phyloP scores from a whole-genome alignment of 2,888 invertebrate genomes.

The Isotomurus palustris region DNA sequence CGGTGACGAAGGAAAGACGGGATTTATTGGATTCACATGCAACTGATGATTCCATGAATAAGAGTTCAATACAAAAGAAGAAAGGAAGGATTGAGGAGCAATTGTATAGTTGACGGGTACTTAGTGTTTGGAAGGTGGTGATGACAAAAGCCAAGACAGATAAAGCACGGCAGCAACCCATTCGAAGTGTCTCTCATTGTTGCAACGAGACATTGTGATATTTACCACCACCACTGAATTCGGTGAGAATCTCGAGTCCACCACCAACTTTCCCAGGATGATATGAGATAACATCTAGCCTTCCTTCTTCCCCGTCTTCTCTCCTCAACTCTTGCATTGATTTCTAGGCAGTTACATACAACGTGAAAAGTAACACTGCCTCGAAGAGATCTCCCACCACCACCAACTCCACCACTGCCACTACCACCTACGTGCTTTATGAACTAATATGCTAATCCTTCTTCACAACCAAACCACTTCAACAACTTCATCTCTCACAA shows the following conservation, averaged over 20 bases:
- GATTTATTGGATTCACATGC: too few relatives aligned
- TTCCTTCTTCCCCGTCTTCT: not conserved
- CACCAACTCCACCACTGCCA: not conserved
- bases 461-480: constrained; percentile 1
- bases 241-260: not conserved
- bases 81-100: not conserved
- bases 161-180: constrained; percentile 12
- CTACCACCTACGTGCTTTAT: constrained; percentile 37
- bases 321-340: not conserved
- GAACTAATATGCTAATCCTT: constrained; percentile 40
- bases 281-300: not conserved
- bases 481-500: too few relatives aligned
- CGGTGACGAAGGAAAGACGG: too few relatives aligned
- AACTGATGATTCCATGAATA: too few relatives aligned
- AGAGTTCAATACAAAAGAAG: too few relatives aligned
- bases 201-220: too few relatives aligned
- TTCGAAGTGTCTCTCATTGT: not conserved
- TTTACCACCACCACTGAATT: too few relatives aligned
- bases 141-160: constrained; percentile 12
- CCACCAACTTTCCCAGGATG: not conserved
- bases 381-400: not conserved
- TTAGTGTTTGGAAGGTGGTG: not conserved
- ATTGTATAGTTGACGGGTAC: not conserved
- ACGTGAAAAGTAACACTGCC: constrained; percentile 5
- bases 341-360: not conserved